phyloP scores from a whole-genome alignment of 2,888 invertebrate species.

The Melangyna quadrimaculata region DNA sequence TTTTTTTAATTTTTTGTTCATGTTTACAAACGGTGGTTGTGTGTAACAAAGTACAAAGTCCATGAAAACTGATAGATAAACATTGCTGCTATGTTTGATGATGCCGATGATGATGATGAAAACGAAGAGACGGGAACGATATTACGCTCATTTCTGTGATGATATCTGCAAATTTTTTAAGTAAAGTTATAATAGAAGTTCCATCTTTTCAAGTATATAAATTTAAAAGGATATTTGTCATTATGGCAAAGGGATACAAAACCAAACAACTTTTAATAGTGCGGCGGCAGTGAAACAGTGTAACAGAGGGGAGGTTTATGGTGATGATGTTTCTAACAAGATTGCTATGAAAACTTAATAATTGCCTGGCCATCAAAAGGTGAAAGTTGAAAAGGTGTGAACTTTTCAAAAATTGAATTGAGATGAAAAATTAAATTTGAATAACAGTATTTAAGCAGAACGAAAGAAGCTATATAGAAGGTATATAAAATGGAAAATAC shows the following conservation, averaged over 20 bases:
- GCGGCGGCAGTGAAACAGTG: too few species aligned
- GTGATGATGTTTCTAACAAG: conserved; percentile 31
- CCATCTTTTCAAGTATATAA: conserved; percentile 15
- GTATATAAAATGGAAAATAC: not conserved
- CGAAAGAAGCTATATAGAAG: not conserved
- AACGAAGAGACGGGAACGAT: not conserved
- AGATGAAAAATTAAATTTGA: conserved; percentile 58
- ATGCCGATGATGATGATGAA: not conserved
- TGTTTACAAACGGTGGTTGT: not conserved
- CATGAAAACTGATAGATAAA: not conserved
- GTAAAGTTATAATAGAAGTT: conserved; percentile 44
- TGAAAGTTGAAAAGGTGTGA: conserved; percentile 43
- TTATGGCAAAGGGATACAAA: conserved; percentile 41
- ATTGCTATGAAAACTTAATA: conserved; percentile 66
- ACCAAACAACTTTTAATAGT: not conserved
- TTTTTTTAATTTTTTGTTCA: not conserved
- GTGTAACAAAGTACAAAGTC: not conserved
- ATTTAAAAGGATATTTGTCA: conserved; percentile 46
- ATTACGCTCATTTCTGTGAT: not conserved
- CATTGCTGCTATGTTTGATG: not conserved
- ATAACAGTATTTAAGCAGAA: conserved; percentile 44
- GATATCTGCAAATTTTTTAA: conserved; percentile 16
- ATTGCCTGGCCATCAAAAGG: conserved; percentile 42
- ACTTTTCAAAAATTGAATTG: conserved; percentile 65
- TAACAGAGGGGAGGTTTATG: not conserved